Evolutionary conservation across 2,797 vertebrate genomes (phyloP), one percentile per base, ranked within the genome.

Genomic region (Sylvilagus floridanus): DNA sequence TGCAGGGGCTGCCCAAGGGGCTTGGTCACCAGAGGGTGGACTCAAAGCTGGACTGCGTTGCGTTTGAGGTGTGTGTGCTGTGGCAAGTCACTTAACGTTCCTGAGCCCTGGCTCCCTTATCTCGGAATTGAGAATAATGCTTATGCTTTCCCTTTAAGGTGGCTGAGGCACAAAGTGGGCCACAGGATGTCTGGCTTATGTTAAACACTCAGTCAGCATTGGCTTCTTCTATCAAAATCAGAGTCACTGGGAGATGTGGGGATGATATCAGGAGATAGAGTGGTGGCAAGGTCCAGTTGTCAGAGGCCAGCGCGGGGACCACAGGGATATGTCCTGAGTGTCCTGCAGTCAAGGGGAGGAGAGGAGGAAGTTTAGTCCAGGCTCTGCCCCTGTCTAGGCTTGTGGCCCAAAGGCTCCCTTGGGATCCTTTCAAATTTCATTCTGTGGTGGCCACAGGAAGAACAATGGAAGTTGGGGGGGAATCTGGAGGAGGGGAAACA

Each of bases 401-500:
- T 32, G 16, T 22, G 37, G 57, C n/a, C 10, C 19, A 57, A 62
- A 5, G 37, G 11, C 11, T 26, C 21, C 24, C 5, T 14, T 52
- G 60, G 57, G 32, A 35, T 4, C 35, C 16, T 76, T 57, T 12
- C 37, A 57, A 37, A 42, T 52, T 19, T 88, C 72, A 83, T 52
- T n/a, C 71, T 79, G 0, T 54, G 21, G 11, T 21, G n/a, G 4
- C n/a, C 16, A 14, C 14, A 35, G 32, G 73, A 66, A 60, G 11
- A n/a, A 75, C 32, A 30, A 42, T 11, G 22, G 21, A 13, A 79
- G 9, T 4, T 35, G 13, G 71, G 11, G 30, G 30, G 35, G 12
- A 28, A 75, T 19, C 7, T 9, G 16, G 2, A n/a, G 11, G 7
- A n/a, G 0, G 2, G 3, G 3, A 5, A 50, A 2, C 26, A 1